These are phyloP conservation scores for Tipula confusa DNA, from an alignment of 2,888 invertebrate genomes.

Conservation along the genomic window DNA sequence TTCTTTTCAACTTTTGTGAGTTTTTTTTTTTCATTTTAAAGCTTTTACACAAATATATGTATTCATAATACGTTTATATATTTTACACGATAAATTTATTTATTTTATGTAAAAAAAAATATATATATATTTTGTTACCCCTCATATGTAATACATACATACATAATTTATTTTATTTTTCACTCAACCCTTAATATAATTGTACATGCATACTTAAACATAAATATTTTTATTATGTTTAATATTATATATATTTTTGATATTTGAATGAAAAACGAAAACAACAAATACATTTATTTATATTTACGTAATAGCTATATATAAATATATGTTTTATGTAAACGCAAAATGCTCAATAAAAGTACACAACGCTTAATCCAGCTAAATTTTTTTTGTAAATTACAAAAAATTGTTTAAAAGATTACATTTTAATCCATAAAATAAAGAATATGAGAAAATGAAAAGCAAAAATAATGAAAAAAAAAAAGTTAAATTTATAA, in stretches of 20 bases:
- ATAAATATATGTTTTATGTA: not conserved
- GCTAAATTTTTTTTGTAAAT: not conserved
- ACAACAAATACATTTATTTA: not conserved
- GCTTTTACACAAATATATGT: conserved; percentile 13
- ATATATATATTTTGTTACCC: not conserved
- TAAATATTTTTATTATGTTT: not conserved
- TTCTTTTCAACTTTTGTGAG: not conserved
- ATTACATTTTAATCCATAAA: conserved; percentile 20
- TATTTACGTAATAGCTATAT: too few relatives aligned
- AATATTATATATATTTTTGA: too few relatives aligned
- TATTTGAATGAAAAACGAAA: not conserved
- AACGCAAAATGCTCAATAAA: not conserved
- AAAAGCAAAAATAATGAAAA: not conserved
- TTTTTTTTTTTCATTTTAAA: not conserved
- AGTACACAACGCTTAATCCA: not conserved
- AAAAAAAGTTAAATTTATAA: not conserved
- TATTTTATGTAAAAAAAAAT: not conserved
- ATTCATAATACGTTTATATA: not conserved
- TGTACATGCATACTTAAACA: not conserved
- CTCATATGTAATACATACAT: not conserved
- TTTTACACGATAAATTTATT: conserved; percentile 9
- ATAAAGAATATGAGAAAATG: not conserved
- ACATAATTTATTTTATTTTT: not conserved
- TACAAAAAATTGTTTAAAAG: not conserved
- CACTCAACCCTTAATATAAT: not conserved